Conservation (phyloP, 2,888 invertebrate genomes). For the Synergus umbraculus region DNA sequence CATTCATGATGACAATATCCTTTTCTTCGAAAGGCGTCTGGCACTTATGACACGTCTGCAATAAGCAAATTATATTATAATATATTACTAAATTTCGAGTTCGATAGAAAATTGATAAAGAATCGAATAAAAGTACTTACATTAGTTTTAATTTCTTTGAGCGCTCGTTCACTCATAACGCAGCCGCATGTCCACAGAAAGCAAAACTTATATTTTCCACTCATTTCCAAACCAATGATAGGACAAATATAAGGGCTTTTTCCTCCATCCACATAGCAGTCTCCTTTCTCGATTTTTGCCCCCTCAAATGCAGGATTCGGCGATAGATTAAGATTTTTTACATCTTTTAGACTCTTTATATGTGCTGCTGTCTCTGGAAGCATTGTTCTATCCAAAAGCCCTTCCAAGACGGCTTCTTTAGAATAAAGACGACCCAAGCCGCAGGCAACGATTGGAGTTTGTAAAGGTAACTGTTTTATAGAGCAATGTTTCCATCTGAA, state of each 20-base stretch:
- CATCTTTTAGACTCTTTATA: conserved; percentile 92
- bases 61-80: conserved; percentile 34
- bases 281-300: conserved; percentile 84
- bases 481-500: conserved; percentile 98
- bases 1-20: conserved; percentile 94
- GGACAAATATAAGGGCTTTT: conserved; percentile 95
- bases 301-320: conserved; percentile 89
- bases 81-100: conserved; percentile 29
- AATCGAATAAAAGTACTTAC: conserved; percentile 80
- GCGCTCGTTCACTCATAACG: conserved; percentile 95
- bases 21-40: conserved; percentile 86
- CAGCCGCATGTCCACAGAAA: conserved; percentile 97
- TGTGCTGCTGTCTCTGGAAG: conserved; percentile 86
- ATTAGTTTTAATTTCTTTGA: conserved; percentile 90
- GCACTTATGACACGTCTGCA: conserved; percentile 81
- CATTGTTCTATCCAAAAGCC: conserved; percentile 89
- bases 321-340: conserved; percentile 91
- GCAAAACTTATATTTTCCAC: conserved; percentile 92
- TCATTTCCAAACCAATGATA: conserved; percentile 96
- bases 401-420: conserved; percentile 94
- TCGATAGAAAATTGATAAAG: not conserved
- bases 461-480: conserved; percentile 91
- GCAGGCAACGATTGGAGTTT: conserved; percentile 94
- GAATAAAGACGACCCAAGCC: conserved; percentile 94
- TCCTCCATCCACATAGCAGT: conserved; percentile 85